Evolutionary conservation across 2,888 invertebrate species (phyloP), one percentile per base, ranked within the genome.

Genomic region (Frankliniella fusca): DNA sequence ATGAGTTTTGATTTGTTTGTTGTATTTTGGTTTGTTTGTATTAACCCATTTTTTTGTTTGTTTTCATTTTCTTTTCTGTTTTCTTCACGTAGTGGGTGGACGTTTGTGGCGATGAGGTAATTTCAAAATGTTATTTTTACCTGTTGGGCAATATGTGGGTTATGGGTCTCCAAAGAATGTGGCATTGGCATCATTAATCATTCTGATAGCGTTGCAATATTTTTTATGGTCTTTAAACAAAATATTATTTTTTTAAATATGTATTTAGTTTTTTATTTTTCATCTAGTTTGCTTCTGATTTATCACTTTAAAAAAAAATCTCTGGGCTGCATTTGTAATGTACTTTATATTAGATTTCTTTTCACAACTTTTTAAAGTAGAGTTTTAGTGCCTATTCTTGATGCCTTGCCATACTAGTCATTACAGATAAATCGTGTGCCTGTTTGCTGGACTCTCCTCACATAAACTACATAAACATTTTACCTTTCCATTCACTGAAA

Each of bases 41-140:
- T 83, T 83, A 49, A 80, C 81, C 80, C 82, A 82, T 83, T 84
- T 84, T 85, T 85, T 83, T 85, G 83, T 85, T 83, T 85, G 83
- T 85, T 84, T 86, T 83, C 84, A 84, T 85, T 85, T 85, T 84
- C 83, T 85, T 85, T 85, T 84, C 38, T 83, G 84, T 86, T 87
- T 91, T 76, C 70, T 23, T 76, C 70, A 76, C 70, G 86, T 91
- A 92, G 92, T 92, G 92, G 92, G 92, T 92, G 89, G 92, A 91
- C 89, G 90, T 91, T 89, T 91, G 91, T 89, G 91, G 90, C 88
- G 92, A 91, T 85, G 92, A 92, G 92, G 92, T 92, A 92, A 91
- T 86, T 84, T 80, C 83, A 38, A 50, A 48, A 80, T 83, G 50
- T 81, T 84, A 54, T 83, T 82, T 83, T 83, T 38, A 83, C 80